phyloP scores from a whole-genome alignment of 2,113 vertebrate genomes.

The Stomatorhinus ivindoensis region DNA sequence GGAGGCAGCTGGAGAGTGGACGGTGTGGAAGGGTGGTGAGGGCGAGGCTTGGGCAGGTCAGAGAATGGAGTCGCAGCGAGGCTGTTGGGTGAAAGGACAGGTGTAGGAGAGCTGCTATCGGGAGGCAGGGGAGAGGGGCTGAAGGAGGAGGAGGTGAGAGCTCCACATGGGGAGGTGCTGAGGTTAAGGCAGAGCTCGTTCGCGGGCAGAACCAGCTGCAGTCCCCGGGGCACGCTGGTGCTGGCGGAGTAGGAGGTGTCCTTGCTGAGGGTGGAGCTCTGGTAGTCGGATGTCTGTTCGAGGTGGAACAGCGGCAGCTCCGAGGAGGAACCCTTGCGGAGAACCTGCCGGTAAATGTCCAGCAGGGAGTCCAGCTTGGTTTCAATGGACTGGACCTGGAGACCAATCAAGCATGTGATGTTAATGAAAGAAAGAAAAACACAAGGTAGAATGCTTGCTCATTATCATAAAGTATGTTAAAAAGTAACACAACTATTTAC shows the following conservation, averaged over 20 bases:
- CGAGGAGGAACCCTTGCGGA: conserved; percentile 79
- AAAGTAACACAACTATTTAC: neutral
- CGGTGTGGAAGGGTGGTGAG: conserved; percentile 61
- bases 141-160: conserved; percentile 71
- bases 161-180: conserved; percentile 54
- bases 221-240: conserved; percentile 73
- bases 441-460: neutral
- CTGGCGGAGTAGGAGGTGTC: conserved; percentile 73
- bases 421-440: neutral
- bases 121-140: conserved; percentile 78
- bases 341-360: conserved; percentile 89
- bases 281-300: conserved; percentile 83
- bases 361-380: conserved; percentile 90
- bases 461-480: neutral
- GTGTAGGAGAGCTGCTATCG: conserved; percentile 65
- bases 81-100: conserved; percentile 53
- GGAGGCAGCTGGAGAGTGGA: conserved; percentile 83
- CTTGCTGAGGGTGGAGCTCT: conserved; percentile 73
- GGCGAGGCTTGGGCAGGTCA: conserved; percentile 63
- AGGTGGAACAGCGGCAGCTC: conserved; percentile 82
- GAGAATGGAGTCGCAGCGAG: conserved; percentile 76
- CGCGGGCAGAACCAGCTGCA: conserved; percentile 82
- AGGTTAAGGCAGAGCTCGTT: conserved; percentile 71
- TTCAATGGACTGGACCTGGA: conserved; percentile 94
- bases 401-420: neutral